Percentiles rank a stretch among this genome's conserved stretches.
These are phyloP conservation scores for Pristiophorus japonicus DNA, from an alignment of 2,113 vertebrate species.

Conservation along the genomic window DNA sequence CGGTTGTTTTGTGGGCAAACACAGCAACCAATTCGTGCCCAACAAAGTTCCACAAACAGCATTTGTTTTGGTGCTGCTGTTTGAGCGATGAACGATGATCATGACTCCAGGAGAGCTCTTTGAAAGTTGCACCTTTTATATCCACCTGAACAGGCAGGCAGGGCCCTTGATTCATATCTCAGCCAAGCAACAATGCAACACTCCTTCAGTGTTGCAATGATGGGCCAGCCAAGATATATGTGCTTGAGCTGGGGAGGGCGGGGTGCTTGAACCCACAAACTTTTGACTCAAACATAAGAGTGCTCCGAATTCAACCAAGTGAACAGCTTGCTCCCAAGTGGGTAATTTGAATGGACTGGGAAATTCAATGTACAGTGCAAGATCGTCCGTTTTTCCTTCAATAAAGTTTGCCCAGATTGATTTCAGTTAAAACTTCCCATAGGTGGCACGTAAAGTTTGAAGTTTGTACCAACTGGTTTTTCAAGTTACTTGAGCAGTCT, in stretches of 20 bases:
- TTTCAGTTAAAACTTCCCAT: background rate
- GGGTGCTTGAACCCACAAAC: background rate
- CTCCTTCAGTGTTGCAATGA: background rate
- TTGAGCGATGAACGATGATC: background rate
- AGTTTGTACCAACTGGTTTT: background rate
- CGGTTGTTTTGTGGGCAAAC: background rate
- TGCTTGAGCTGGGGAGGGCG: background rate
- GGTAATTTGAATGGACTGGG: background rate
- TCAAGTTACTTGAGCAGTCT: background rate
- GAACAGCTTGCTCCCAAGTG: background rate
- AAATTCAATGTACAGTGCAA: background rate
- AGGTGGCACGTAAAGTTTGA: background rate
- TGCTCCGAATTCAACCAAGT: background rate
- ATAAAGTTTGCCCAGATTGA: background rate
- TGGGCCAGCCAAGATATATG: background rate
- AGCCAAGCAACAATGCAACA: background rate
- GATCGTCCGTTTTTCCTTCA: background rate
- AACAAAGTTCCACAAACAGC: background rate
- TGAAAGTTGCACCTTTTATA: background rate
- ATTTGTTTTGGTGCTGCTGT: background rate
- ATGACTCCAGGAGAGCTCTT: background rate
- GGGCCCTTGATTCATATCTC: background rate
- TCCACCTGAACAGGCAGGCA: background rate
- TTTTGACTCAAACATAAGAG: background rate
- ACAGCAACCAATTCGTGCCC: background rate